These are phyloP conservation scores for Cyclophora albipunctata DNA, from an alignment of 2,888 invertebrate species.

Conservation along the genomic window DNA sequence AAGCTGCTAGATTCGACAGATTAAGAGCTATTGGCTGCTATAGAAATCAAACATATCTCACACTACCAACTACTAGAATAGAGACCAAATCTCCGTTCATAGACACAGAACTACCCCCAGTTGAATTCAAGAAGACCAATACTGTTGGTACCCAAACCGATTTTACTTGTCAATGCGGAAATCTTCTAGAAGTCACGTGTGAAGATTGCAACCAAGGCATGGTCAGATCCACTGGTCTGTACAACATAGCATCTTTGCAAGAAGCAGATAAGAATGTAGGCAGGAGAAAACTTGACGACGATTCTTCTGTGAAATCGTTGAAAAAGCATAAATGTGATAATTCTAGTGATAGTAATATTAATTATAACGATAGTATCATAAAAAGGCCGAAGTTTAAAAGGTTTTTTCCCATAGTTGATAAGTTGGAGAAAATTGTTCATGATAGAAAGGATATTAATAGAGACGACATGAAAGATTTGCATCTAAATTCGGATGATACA, in stretches of 20 bases:
- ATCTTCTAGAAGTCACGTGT: conserved; percentile 38
- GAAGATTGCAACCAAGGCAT: conserved; percentile 42
- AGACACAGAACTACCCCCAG: conserved; percentile 41
- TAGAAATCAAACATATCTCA: conserved; percentile 63
- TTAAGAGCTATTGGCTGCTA: conserved; percentile 66
- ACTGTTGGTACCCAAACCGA: conserved; percentile 63
- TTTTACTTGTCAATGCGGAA: conserved; percentile 51
- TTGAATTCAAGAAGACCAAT: conserved; percentile 50
- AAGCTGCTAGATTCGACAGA: conserved; percentile 65
- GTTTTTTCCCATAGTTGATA: conserved; percentile 50
- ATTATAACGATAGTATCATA: conserved; percentile 38
- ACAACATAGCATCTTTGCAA: conserved; percentile 43
- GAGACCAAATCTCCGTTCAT: conserved; percentile 56
- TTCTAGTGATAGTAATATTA: conserved; percentile 38
- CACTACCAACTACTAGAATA: conserved; percentile 55
- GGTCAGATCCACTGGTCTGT: conserved; percentile 60
- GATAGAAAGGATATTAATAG: conserved; percentile 32
- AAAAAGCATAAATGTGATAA: conserved; percentile 73
- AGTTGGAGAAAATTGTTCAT: conserved; percentile 50
- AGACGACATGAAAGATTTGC: conserved; percentile 48
- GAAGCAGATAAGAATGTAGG: conserved; percentile 30
- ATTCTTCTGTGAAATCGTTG: conserved; percentile 44
- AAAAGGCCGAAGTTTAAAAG: conserved; percentile 61
- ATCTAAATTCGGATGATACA: conserved; percentile 53
- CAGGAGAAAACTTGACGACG: conserved; percentile 25